Conservation (phyloP, 1,140 invertebrate species). For the Adoxophyes honmai region DNA sequence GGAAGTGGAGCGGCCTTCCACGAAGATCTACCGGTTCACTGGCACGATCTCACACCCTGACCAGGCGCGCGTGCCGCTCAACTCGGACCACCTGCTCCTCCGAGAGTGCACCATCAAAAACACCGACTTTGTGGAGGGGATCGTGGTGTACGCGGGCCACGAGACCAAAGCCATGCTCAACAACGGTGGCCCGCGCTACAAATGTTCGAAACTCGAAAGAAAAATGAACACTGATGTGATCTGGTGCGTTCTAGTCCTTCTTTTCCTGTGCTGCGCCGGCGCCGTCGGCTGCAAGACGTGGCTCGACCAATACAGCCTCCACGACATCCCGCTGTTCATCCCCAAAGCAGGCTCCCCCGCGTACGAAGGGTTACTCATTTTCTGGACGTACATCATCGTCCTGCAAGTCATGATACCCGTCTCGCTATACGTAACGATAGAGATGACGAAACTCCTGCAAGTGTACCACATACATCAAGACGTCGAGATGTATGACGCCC, state of each 20-base stretch:
- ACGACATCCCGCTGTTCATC: slow-evolving; percentile 80
- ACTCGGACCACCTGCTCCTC: slow-evolving; percentile 95
- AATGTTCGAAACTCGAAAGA: slow-evolving; percentile 93
- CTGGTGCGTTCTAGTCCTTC: slow-evolving; percentile 96
- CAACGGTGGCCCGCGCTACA: slow-evolving; percentile 96
- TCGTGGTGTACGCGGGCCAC: slow-evolving; percentile 97
- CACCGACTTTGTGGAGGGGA: slow-evolving; percentile 92
- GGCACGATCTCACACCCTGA: slow-evolving; percentile 91
- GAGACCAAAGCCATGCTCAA: slow-evolving; percentile 99
- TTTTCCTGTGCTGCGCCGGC: slow-evolving; percentile 93
- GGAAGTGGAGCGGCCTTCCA: slow-evolving; percentile 95
- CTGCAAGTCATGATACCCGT: slow-evolving; percentile 98
- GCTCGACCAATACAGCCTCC: slow-evolving; percentile 75
- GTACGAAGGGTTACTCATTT: slow-evolving; percentile 91
- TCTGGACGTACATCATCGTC: slow-evolving; percentile 97
- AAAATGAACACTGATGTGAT: slow-evolving; percentile 97
- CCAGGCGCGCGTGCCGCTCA: slow-evolving; percentile 88
- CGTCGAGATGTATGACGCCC: slow-evolving; percentile 88
- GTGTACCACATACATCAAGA: slow-evolving; percentile 97
- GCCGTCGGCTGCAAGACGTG: slow-evolving; percentile 93
- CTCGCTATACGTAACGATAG: slow-evolving; percentile 97
- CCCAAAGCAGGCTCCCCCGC: slow-evolving; percentile 77
- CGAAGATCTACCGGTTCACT: slow-evolving; percentile 96
- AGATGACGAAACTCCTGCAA: slow-evolving; percentile 97
- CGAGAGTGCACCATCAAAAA: slow-evolving; percentile 97